Conservation (phyloP, 2,797 vertebrate species). For the Apodemus agrarius region DNA sequence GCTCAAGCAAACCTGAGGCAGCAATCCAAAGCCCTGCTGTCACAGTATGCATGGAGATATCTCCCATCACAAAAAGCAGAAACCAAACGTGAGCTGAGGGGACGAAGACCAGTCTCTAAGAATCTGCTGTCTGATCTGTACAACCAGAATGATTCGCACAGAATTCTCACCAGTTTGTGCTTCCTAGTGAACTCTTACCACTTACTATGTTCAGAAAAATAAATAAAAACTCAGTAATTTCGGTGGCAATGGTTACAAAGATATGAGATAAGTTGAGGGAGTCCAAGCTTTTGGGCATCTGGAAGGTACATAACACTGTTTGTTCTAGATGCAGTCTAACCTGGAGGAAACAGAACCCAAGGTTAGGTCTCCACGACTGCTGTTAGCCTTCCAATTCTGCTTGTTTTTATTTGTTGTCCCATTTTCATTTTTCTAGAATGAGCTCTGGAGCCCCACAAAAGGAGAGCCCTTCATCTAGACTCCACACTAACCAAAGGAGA, state of each 20-base stretch:
- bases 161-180: background rate
- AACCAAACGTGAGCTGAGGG: background rate
- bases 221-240: background rate
- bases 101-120: accelerated
- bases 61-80: background rate
- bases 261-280: background rate
- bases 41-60: accelerated
- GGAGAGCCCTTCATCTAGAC: background rate
- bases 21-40: background rate
- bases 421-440: background rate
- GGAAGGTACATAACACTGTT: background rate
- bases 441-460: background rate
- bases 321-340: background rate
- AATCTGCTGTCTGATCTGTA: background rate
- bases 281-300: too few relatives aligned
- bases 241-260: background rate
- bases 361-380: background rate
- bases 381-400: accelerated
- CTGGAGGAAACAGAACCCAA: background rate
- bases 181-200: background rate
- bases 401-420: background rate
- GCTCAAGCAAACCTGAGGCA: background rate
- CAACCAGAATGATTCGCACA: background rate
- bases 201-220: background rate
- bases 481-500: background rate